Base-by-base conservation (phyloP, 2,888 invertebrate genomes). In the Tetrapedia diversipes region DNA sequence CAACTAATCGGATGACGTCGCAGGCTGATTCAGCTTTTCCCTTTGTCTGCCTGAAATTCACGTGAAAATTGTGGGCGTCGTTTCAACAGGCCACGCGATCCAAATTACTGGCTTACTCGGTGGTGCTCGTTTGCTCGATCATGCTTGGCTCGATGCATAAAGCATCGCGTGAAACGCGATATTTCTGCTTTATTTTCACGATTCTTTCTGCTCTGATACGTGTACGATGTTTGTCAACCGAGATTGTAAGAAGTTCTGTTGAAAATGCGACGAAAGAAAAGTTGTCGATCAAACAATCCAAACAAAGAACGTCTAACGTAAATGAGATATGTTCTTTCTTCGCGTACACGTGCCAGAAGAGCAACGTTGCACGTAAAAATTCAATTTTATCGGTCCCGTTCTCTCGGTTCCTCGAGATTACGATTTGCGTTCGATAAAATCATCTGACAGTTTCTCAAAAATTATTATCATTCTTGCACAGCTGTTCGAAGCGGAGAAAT, bases 21-120 rank as follows among this genome's bases (percentile, higher is more conserved):
- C 77, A 69, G 66, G 76, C 63, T 88, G 88, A 88, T 86, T 88
- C 87, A 86, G 87, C 87, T 54, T 61, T 80, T 81, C 85, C 82
- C 88, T 88, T 88, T 88, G 87, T 87, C 67, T 70, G 39, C 27
- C 16, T 24, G 45, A 45, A 64, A 43, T 27, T 27, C 1, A 4
- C 61, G n/a, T 22, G 45, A 72, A 79, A 79, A 73, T 80, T 64
- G 54, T 76, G 70, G 73, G 60, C 81, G 75, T 34, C 68, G 77
- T 80, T 83, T 77, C 77, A 68, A 81, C 57, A 59, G 37, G 34
- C 19, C 24, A 43, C 49, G 16, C 27, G 27, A 24, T 65, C 43
- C 43, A 53, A 65, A 49, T 61, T n/a, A 24, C 19, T n/a, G 63
- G 10, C 56, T 61, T 56, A 22, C 16, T 27, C 8, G 37, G 29